Base-by-base conservation (phyloP, 2,113 vertebrate genomes). In the Triplophysa tibetana region DNA sequence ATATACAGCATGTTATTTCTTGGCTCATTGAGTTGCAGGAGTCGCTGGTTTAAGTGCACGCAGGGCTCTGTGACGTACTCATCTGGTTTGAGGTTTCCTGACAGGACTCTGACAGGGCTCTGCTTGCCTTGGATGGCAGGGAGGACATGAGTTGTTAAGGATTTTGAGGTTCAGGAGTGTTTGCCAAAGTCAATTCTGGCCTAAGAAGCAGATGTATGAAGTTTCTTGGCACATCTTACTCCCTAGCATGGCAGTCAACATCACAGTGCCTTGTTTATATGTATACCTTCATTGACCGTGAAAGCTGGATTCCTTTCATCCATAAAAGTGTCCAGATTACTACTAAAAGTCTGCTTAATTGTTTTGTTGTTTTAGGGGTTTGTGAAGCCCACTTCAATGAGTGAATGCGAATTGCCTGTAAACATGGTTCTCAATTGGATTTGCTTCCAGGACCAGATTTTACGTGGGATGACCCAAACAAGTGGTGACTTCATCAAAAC, bases 141-240 rank as follows among this genome's bases (percentile, higher is more conserved):
- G 45, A 75, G 78, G 70, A 64, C 74, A 45, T 52, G 67, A 80
- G 81, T 80, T 64, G 50, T 70, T 68, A 70, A 80, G 78, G 84
- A 85, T 85, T 67, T 85, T 85, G 82, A 79, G 81, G 63, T 85
- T 85, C 77, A 5, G 64, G n/a, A 21, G n/a, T 43, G 60, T 61
- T 63, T 74, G 81, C 84, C 84, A 85, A 85, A 77, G 74, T 76
- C 76, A 85, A 85, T 70, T 70, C 66, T 50, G 45, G 29, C 50
- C 77, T 65, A 54, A 81, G 81, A 56, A 80, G 70, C 78, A 80
- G 84, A 81, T 78, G 69, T 75, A 65, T 45, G 70, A 70, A 63
- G 68, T 74, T 77, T 61, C 63, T 77, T 70, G 70, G 82, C 69
- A 82, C 48, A 29, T 52, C 38, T 54, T 48, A 16, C 41, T 75